Conservation (phyloP, 2,888 invertebrate species). For the Campoplex capitator region DNA sequence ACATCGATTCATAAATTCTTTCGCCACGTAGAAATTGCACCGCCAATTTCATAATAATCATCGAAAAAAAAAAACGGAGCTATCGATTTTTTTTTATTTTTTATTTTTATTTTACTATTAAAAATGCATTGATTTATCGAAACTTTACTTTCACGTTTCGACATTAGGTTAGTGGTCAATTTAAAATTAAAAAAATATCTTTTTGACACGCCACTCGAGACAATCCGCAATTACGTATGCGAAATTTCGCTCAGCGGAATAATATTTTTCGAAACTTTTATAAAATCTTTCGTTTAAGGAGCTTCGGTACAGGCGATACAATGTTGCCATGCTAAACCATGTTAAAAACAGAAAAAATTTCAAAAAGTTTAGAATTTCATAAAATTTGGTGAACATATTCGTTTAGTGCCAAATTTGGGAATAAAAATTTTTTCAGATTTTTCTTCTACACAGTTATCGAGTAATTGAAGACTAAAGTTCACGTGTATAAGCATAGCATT, state of each 20-base stretch:
- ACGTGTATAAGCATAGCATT: too few species aligned
- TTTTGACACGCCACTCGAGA: slow-evolving; percentile 10
- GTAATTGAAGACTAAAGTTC: too few species aligned
- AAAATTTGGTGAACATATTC: too few species aligned
- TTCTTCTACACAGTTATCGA: too few species aligned
- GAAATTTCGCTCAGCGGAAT: background rate
- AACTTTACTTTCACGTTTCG: slow-evolving; percentile 45
- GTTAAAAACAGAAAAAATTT: too few species aligned
- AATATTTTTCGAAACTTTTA: background rate
- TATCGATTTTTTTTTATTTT: background rate
- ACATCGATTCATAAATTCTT: slow-evolving; percentile 1
- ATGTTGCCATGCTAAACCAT: too few species aligned
- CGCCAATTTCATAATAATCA: slow-evolving; percentile 6
- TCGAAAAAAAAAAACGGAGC: background rate
- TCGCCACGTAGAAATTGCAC: slow-evolving; percentile 8
- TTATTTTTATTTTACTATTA: slow-evolving; percentile 22
- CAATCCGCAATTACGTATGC: background rate
- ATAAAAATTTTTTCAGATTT: too few species aligned
- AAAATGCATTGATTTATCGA: slow-evolving; percentile 14
- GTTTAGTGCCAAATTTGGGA: too few species aligned
- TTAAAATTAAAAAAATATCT: background rate
- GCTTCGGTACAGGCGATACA: too few species aligned
- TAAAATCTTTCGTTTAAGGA: background rate
- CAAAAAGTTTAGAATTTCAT: too few species aligned
- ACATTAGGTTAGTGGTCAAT: slow-evolving; percentile 18